Conservation (phyloP, 2,888 invertebrate genomes). For the Drosophila affinis region DNA sequence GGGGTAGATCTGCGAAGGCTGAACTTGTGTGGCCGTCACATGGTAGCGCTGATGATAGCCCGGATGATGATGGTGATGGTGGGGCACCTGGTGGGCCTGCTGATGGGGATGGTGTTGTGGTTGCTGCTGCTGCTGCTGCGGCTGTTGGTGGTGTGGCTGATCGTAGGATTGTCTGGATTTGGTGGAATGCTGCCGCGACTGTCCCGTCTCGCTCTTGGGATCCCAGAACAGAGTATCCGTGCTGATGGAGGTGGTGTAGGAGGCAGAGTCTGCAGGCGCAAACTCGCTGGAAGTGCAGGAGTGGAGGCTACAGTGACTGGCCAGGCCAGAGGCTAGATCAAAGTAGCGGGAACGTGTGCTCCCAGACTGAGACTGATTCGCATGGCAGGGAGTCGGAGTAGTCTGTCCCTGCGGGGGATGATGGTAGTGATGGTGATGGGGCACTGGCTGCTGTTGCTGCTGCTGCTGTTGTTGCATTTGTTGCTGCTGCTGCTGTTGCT, state of each 20-base stretch:
- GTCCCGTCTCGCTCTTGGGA: slow-evolving; percentile 84
- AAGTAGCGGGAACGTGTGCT: slow-evolving; percentile 86
- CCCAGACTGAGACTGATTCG: slow-evolving; percentile 68
- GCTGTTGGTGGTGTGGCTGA: slow-evolving; percentile 83
- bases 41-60: slow-evolving; percentile 82
- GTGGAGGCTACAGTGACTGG: slow-evolving; percentile 92
- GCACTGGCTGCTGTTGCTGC: slow-evolving; percentile 56
- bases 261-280: slow-evolving; percentile 89
- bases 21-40: slow-evolving; percentile 83
- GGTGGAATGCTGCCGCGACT: slow-evolving; percentile 85
- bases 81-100: slow-evolving; percentile 81
- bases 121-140: slow-evolving; percentile 51
- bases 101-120: slow-evolving; percentile 59
- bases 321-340: slow-evolving; percentile 88
- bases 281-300: slow-evolving; percentile 92
- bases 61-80: slow-evolving; percentile 71
- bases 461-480: slow-evolving; percentile 79
- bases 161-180: slow-evolving; percentile 86
- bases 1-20: slow-evolving; percentile 83
- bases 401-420: slow-evolving; percentile 84
- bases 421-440: slow-evolving; percentile 79
- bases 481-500: slow-evolving; percentile 72
- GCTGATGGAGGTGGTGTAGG: slow-evolving; percentile 93
- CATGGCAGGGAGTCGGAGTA: slow-evolving; percentile 81
- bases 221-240: slow-evolving; percentile 95